Conservation (phyloP, 2,888 invertebrate species). For the Melitaea athalia region DNA sequence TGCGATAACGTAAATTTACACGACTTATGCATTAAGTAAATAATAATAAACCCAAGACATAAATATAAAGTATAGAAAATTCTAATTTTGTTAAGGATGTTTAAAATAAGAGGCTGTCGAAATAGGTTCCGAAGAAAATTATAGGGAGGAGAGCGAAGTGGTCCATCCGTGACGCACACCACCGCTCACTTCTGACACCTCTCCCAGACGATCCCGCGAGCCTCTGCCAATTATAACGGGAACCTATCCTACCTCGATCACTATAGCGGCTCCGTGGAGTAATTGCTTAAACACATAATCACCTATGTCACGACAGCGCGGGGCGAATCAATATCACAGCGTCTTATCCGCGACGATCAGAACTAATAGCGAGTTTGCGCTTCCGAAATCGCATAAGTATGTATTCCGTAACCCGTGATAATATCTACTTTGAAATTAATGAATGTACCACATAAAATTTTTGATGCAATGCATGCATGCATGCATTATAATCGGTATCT, state of each 20-base stretch:
- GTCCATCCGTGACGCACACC: slow-evolving; percentile 49
- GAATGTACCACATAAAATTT: slow-evolving; percentile 38
- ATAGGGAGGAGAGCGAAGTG: slow-evolving; percentile 59
- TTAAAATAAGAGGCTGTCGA: slow-evolving; percentile 51
- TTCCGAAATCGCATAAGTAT: slow-evolving; percentile 42
- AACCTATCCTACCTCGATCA: slow-evolving; percentile 53
- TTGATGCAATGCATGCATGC: slow-evolving; percentile 26
- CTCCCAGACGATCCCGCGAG: slow-evolving; percentile 53
- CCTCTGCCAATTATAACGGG: slow-evolving; percentile 73
- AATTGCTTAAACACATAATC: slow-evolving; percentile 75
- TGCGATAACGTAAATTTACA: slow-evolving; percentile 18
- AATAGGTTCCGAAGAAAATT: slow-evolving; percentile 60
- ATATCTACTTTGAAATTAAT: slow-evolving; percentile 31
- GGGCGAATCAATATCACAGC: slow-evolving; percentile 63
- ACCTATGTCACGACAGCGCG: slow-evolving; percentile 57
- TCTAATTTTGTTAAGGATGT: slow-evolving; percentile 25
- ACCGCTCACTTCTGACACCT: slow-evolving; percentile 65
- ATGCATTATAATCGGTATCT: slow-evolving; percentile 20
- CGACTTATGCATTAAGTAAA: slow-evolving; percentile 14
- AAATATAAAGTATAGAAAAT: slow-evolving; percentile 9
- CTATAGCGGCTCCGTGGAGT: slow-evolving; percentile 56
- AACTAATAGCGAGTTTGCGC: slow-evolving; percentile 46
- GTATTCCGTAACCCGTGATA: slow-evolving; percentile 35
- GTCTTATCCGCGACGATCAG: slow-evolving; percentile 53
- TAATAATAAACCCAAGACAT: neutral